Conservation (phyloP, 1,140 invertebrate genomes). For the Paraescarpia echinospica region DNA sequence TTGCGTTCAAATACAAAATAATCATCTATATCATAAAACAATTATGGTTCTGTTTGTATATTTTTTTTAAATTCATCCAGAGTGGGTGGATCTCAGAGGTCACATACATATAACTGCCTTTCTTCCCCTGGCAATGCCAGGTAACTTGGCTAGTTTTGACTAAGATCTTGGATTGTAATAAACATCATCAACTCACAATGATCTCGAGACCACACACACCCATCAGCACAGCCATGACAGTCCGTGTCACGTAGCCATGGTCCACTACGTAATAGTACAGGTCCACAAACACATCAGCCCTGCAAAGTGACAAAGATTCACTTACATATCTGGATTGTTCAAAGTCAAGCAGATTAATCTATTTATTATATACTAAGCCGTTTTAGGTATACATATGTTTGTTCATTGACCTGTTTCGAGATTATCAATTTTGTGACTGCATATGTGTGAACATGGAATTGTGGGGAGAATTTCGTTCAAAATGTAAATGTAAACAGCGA, state of each 20-base stretch:
- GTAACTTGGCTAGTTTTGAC: too few relatives aligned
- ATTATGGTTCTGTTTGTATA: too few relatives aligned
- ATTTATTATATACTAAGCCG: background rate
- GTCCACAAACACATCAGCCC: background rate
- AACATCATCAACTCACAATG: background rate
- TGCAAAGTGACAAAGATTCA: background rate
- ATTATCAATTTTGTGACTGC: too few relatives aligned
- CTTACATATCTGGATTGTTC: background rate
- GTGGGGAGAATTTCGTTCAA: too few relatives aligned
- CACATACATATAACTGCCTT: too few relatives aligned
- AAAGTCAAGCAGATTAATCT: background rate
- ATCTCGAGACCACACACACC: slow-evolving; percentile 15
- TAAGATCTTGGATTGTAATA: background rate
- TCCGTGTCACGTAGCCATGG: background rate
- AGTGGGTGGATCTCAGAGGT: background rate
- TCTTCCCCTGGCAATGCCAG: too few relatives aligned
- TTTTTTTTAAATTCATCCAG: too few relatives aligned
- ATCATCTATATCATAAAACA: too few relatives aligned
- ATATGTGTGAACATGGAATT: too few relatives aligned
- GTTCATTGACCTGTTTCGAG: too few relatives aligned
- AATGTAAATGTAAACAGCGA: too few relatives aligned
- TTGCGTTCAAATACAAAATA: too few relatives aligned
- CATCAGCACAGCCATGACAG: background rate
- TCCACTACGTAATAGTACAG: slow-evolving; percentile 19
- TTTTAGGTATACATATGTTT: background rate